These are phyloP conservation scores for Drosophila pseudotakahashii DNA, from an alignment of 2,888 invertebrate genomes.

Conservation along the genomic window DNA sequence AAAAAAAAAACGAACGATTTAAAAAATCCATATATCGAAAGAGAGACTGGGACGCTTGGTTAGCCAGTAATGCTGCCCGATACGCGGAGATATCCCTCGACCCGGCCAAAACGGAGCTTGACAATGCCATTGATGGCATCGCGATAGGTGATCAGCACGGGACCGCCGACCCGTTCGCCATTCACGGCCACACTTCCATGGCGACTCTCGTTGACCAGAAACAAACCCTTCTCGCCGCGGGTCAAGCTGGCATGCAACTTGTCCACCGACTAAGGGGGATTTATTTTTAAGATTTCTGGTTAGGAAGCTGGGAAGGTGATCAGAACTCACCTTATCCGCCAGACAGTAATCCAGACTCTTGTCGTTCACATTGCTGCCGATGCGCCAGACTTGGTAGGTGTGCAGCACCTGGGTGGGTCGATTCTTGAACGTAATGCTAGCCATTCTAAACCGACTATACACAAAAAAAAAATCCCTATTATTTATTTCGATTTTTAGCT, in stretches of 20 bases:
- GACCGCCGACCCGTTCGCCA: conserved; percentile 41
- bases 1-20: neutral
- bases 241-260: conserved; percentile 50
- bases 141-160: conserved; percentile 39
- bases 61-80: conserved; percentile 35
- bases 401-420: conserved; percentile 43
- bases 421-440: conserved; percentile 45
- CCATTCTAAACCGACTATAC: conserved; percentile 27
- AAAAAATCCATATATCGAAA: neutral
- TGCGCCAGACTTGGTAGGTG: conserved; percentile 50
- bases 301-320: no score
- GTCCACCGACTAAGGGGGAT: conserved; percentile 1
- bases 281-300: neutral
- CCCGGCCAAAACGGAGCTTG: conserved; percentile 34
- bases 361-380: conserved; percentile 41
- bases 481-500: neutral
- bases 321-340: conserved; percentile 40
- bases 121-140: conserved; percentile 41
- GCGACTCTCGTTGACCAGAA: conserved; percentile 50
- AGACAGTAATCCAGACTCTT: conserved; percentile 35
- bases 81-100: conserved; percentile 41
- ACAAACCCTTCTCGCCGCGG: conserved; percentile 41
- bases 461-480: neutral
- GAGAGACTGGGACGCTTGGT: neutral
- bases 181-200: conserved; percentile 40